Base-by-base conservation (phyloP, 2,797 vertebrate genomes). In the Sciurus vulgaris region DNA sequence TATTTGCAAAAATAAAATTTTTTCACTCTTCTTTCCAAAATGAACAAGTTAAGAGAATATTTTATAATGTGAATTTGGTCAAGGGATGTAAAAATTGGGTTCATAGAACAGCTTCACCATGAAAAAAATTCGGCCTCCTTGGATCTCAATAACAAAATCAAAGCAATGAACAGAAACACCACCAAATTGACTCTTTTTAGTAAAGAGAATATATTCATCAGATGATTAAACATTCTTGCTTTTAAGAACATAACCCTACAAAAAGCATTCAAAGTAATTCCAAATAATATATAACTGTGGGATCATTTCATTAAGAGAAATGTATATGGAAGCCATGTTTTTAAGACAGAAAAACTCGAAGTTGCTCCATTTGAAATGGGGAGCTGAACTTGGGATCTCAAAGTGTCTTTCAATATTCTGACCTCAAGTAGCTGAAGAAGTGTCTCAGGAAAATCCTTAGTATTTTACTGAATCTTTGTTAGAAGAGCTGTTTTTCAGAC, bases 41-140 rank as follows among this genome's bases (percentile, higher is more conserved):
- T 86, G 38, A 93, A 94, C 20, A 91, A 87, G n/a, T 18, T 86
- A 86, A 94, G 17, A 81, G 26, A 92, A 51, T 56, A 35, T 86
- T 63, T 51, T 74, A 38, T 47, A 84, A 70, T 76, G n/a, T 96
- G 41, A 70, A 63, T 76, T 95, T 93, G 30, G 41, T 76, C 65
- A 63, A 24, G 0, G 12, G 11, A 8, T 28, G 13, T 47, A 84
- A 65, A 26, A 84, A 92, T 44, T 79, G 28, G 12, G 24, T 79
- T 91, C 70, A 65, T 49, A 61, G 20, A 91, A 74, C 7, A 93
- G 54, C 73, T 78, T n/a, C 72, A 1, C 41, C 47, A 56, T 44
- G 28, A 81, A 93, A 90, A 38, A 78, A 89, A 14, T 77, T 78
- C 59, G 86, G 65, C 54, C 41, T 56, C 61, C 18, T 72, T 85